Conservation (phyloP, 2,888 invertebrate species). For the Bugula neritina region DNA sequence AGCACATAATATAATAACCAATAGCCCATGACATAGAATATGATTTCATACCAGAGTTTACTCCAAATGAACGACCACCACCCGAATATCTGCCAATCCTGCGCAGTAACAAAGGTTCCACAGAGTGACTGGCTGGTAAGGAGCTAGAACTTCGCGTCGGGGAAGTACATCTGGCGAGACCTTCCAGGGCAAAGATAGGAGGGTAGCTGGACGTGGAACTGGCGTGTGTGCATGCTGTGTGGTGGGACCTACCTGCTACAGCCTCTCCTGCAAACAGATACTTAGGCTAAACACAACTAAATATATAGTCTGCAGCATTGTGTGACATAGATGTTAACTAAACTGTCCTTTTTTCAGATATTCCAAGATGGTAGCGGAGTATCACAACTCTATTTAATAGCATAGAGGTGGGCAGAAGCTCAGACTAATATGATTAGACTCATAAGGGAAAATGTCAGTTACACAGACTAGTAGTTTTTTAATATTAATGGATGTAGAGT, state of each 20-base stretch:
- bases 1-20: too few species aligned
- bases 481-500: too few species aligned
- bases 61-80: neutral
- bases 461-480: too few species aligned
- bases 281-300: neutral
- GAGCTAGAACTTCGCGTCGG: neutral
- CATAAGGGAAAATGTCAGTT: too few species aligned
- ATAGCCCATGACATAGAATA: too few species aligned
- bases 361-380: too few species aligned
- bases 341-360: too few species aligned
- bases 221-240: neutral
- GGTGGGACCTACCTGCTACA: neutral
- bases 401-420: too few species aligned
- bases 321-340: too few species aligned
- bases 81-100: neutral
- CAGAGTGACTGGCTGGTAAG: neutral
- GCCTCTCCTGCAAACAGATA: neutral
- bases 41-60: neutral
- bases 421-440: too few species aligned
- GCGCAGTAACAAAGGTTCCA: conserved; percentile 1
- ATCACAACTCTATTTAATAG: too few species aligned
- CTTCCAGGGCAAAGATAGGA: neutral
- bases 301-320: neutral
- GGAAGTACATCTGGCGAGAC: neutral
- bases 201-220: neutral